Evolutionary conservation across 2,888 invertebrate genomes (phyloP).

Genomic region (Caenorhabditis sp.): DNA sequence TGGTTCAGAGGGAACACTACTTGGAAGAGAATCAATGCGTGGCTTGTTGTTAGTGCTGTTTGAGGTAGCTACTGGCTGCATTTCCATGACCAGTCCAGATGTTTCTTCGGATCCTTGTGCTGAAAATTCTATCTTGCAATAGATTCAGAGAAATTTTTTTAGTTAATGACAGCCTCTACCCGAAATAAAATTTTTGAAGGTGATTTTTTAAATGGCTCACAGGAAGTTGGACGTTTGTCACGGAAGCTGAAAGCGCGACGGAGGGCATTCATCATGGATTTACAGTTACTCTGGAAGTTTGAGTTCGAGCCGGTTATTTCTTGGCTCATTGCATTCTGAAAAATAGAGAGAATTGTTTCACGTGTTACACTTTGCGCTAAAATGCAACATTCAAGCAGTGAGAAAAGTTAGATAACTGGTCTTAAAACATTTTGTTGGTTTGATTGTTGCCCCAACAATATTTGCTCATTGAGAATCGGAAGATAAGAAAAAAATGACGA

Average conservation of each 20-base stretch:
- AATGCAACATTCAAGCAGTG: background rate
- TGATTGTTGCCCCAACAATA: constrained; percentile 14
- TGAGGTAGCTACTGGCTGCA: constrained; percentile 19
- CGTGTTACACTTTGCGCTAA: background rate
- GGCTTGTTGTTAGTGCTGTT: constrained; percentile 12
- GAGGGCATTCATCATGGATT: constrained; percentile 67
- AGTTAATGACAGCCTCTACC: no score
- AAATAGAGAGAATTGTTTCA: background rate
- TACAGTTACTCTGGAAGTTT: constrained; percentile 46
- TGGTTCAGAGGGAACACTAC: constrained; percentile 6
- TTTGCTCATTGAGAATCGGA: constrained; percentile 5
- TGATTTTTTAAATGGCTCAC: constrained; percentile 37
- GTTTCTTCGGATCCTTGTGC: constrained; percentile 7
- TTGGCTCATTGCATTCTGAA: constrained; percentile 54
- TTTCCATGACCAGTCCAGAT: constrained; percentile 21
- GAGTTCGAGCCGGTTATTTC: constrained; percentile 22
- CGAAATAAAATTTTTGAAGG: background rate
- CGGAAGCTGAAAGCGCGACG: constrained; percentile 68
- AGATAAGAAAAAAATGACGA: constrained; percentile 44
- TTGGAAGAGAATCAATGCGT: constrained; percentile 51
- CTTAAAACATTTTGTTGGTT: constrained; percentile 48
- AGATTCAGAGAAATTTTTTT: no score
- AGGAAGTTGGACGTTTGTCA: constrained; percentile 29
- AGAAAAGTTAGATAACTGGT: constrained; percentile 40
- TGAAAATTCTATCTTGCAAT: background rate